These are phyloP conservation scores for Megaceryle torquata DNA, from an alignment of 2,113 vertebrate genomes.

Conservation along the genomic window DNA sequence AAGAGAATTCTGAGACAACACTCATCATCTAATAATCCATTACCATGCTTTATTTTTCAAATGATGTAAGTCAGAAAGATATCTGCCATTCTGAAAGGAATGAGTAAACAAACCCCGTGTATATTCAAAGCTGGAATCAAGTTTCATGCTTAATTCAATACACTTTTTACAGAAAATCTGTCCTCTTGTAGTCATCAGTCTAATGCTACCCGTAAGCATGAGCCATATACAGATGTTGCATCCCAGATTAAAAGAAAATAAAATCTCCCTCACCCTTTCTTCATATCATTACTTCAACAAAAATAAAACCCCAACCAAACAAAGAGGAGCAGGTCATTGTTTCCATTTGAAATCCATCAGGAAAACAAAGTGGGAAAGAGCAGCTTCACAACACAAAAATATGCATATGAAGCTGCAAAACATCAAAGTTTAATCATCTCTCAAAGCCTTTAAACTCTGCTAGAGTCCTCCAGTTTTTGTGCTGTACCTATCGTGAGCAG, in stretches of 20 bases:
- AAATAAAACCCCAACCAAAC: background rate
- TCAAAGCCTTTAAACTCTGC: background rate
- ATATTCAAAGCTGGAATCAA: background rate
- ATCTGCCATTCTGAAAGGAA: background rate
- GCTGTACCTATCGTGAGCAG: background rate
- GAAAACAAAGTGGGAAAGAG: background rate
- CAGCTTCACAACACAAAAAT: background rate
- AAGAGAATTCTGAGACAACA: background rate
- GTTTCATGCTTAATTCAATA: background rate
- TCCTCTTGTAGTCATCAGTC: background rate
- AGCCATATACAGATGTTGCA: background rate
- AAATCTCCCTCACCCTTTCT: background rate
- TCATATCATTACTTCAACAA: background rate
- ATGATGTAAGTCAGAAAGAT: background rate
- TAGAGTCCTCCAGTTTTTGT: background rate
- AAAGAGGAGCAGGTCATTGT: background rate
- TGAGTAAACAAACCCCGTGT: background rate
- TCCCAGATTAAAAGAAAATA: background rate
- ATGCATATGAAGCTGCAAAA: background rate
- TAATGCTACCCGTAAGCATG: background rate
- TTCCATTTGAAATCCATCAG: background rate
- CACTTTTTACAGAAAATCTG: background rate
- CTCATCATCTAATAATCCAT: background rate
- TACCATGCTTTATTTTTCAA: background rate
- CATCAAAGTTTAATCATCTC: background rate